Evolutionary conservation across 2,797 vertebrate species (phyloP).

Genomic region (Siniperca scherzeri): DNA sequence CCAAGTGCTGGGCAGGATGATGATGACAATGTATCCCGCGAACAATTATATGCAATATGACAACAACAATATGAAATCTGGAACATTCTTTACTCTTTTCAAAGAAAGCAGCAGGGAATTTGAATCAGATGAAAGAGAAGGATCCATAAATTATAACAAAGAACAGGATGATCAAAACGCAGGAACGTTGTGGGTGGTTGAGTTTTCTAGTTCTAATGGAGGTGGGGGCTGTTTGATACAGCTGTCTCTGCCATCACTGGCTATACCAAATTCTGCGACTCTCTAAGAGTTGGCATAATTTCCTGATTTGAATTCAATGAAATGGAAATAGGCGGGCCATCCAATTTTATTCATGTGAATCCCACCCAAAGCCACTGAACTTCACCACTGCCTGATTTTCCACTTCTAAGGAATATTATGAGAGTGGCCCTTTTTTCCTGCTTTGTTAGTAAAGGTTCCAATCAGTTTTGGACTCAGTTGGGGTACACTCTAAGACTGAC

Average conservation of each 20-base stretch:
- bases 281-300: conserved; percentile 62
- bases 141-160: conserved; percentile 44
- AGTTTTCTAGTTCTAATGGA: conserved; percentile 24
- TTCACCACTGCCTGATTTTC: conserved; percentile 64
- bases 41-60: conserved; percentile 17
- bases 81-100: conserved; percentile 35
- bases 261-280: conserved; percentile 53
- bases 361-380: conserved; percentile 67
- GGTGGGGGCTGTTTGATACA: conserved; percentile 34
- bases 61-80: conserved; percentile 22
- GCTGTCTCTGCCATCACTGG: conserved; percentile 44
- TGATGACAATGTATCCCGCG: conserved; percentile 27
- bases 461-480: conserved; percentile 49
- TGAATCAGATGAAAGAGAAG: conserved; percentile 37
- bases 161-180: conserved; percentile 44
- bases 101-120: conserved; percentile 22
- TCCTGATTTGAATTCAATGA: conserved; percentile 69
- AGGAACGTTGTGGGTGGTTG: conserved; percentile 27
- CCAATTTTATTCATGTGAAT: conserved; percentile 66
- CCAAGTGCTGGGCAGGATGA: conserved; percentile 22
- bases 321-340: conserved; percentile 57
- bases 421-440: conserved; percentile 31
- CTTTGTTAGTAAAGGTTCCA: conserved; percentile 48
- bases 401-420: conserved; percentile 70
- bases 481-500: conserved; percentile 36